Evolutionary conservation across 2,888 invertebrate genomes (phyloP).

Genomic region (Xylophagus ater): DNA sequence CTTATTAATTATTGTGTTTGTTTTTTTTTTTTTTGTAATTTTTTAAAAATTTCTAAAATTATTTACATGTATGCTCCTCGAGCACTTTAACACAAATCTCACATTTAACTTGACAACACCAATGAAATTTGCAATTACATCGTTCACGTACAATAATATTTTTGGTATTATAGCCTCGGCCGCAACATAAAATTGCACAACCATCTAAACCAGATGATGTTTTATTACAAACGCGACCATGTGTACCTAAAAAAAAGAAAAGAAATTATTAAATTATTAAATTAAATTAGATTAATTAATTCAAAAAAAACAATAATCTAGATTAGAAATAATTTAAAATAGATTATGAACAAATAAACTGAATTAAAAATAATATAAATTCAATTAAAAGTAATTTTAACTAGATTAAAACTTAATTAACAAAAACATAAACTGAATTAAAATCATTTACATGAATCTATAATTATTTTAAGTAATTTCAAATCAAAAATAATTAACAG

Average conservation of each 20-base stretch:
- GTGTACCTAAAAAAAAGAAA: constrained; percentile 49
- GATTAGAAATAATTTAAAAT: too few species aligned
- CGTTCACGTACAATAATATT: constrained; percentile 64
- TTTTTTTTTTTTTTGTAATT: too few species aligned
- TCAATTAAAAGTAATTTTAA: too few species aligned
- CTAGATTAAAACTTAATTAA: too few species aligned
- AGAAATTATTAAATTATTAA: constrained; percentile 9
- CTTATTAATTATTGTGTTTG: too few species aligned
- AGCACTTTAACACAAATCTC: constrained; percentile 69
- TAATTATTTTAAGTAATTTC: not conserved
- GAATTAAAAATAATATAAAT: too few species aligned
- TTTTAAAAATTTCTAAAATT: constrained; percentile 23
- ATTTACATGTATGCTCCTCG: constrained; percentile 83
- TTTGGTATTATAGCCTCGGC: constrained; percentile 82
- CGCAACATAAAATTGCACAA: constrained; percentile 82
- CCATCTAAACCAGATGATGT: constrained; percentile 68
- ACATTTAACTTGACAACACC: constrained; percentile 93
- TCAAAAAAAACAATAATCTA: too few species aligned
- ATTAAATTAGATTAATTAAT: not conserved
- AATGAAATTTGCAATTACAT: constrained; percentile 89
- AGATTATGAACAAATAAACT: too few species aligned
- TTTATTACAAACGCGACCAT: constrained; percentile 59
- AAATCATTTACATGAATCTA: too few species aligned
- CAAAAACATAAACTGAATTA: too few species aligned
- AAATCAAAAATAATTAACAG: constrained; percentile 1